A percentile compares a stretch with the other conserved stretches of the same genome.
Evolutionary conservation across 2,888 invertebrate genomes (phyloP).

Genomic region (Tiphia femorata): DNA sequence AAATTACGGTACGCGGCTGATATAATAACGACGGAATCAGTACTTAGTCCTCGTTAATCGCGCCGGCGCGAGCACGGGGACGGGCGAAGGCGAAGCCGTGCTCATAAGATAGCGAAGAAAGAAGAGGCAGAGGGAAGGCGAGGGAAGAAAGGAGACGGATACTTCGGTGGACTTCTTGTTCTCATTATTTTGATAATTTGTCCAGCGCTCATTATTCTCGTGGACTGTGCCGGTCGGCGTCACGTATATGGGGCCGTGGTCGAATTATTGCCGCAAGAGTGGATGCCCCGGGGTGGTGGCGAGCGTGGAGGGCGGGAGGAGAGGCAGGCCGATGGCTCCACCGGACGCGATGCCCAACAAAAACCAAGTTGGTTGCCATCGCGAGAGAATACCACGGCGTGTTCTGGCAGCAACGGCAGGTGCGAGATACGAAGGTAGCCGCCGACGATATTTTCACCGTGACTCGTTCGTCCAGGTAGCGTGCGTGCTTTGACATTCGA

Average conservation of each 20-base stretch:
- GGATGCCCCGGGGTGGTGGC: conserved; percentile 8
- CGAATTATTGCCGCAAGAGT: conserved; percentile 39
- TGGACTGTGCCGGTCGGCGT: conserved; percentile 2
- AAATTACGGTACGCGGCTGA: conserved; percentile 2
- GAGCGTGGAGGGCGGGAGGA: conserved; percentile 17
- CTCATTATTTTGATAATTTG: conserved; percentile 43
- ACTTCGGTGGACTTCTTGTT: conserved; percentile 32
- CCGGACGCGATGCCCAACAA: conserved; percentile 33
- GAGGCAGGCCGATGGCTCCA: conserved; percentile 19
- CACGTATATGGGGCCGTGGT: conserved; percentile 35
- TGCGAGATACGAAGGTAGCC: conserved; percentile 55
- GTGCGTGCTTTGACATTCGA: conserved; percentile 51
- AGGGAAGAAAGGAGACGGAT: not conserved
- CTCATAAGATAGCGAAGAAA: too few species aligned
- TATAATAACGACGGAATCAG: conserved; percentile 17
- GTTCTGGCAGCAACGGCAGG: conserved; percentile 50
- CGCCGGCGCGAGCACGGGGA: not conserved
- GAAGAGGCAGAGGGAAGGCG: too few species aligned
- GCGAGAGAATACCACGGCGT: conserved; percentile 39
- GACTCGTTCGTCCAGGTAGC: conserved; percentile 39
- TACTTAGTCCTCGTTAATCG: conserved; percentile 32
- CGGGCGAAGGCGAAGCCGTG: too few species aligned
- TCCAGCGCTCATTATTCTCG: conserved; percentile 33
- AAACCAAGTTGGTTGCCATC: conserved; percentile 36
- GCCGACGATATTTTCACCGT: conserved; percentile 45